Evolutionary conservation across 1,140 invertebrate species (phyloP).

Genomic region (Heliconius himera): DNA sequence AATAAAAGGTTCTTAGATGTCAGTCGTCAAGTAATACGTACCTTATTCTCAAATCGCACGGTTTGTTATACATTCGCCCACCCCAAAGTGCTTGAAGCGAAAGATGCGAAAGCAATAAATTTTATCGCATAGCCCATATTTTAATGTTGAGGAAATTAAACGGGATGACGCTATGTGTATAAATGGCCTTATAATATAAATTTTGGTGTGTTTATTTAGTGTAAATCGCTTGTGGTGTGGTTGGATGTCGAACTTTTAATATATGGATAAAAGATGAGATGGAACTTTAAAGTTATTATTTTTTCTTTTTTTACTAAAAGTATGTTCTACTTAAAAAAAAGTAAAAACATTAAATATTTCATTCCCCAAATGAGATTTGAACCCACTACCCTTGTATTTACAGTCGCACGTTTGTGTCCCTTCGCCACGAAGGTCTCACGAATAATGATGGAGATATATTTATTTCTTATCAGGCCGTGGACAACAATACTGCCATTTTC

Average conservation of each 20-base stretch:
- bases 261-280: neutral
- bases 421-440: too few species aligned
- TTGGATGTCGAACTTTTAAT: neutral
- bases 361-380: too few species aligned
- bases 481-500: too few species aligned
- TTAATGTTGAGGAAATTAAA: conserved; percentile 31
- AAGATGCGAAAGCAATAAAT: conserved; percentile 26
- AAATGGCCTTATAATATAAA: neutral
- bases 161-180: conserved; percentile 13
- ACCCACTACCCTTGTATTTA: too few species aligned
- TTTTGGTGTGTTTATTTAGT: neutral
- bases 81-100: neutral
- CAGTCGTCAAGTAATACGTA: conserved; percentile 20
- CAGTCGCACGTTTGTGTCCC: too few species aligned
- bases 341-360: too few species aligned
- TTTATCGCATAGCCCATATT: conserved; percentile 25
- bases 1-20: conserved; percentile 31
- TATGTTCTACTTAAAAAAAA: too few species aligned
- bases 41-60: conserved; percentile 25
- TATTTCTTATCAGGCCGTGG: too few species aligned
- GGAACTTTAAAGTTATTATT: neutral
- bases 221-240: neutral
- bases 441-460: too few species aligned
- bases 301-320: too few species aligned
- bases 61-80: conserved; percentile 23